Base-by-base conservation (phyloP, 2,113 vertebrate genomes). In the Oenanthe oenanthe region DNA sequence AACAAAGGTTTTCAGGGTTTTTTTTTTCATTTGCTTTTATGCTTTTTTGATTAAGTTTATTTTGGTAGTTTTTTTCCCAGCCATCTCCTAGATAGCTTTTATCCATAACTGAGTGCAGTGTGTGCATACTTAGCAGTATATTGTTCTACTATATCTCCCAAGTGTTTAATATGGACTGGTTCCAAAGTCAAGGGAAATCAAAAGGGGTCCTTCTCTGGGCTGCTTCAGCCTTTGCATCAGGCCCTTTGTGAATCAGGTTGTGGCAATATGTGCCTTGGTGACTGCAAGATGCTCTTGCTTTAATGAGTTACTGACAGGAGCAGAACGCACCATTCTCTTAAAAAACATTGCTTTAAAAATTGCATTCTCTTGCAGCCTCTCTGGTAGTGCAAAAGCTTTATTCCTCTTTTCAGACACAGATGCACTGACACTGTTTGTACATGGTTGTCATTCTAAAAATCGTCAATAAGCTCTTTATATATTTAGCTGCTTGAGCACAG, bases 41-140 rank as follows among this genome's bases (percentile, higher is more conserved):
- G 80, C 80, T 88, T 76, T 91, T 95, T 77, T 87, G 89, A 93
- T 96, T 82, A 87, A 95, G 71, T 95, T 94, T 94, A 80, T 90
- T 91, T 95, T 88, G 71, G 57, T 83, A 61, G 22, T 12, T 79
- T 92, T 80, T 67, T 85, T 58, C 85, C 93, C 82, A 84, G 65
- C 71, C 72, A 79, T 67, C 85, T 94, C 92, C 68, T 51, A 66
- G 57, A 93, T 40, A 85, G 51, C 72, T 95, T 94, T 85, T 67
- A 89, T 71, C 68, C 75, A 36, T 65, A 88, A 89, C 43, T 9
- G 60, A 88, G 56, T 60, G 63, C 82, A 66, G 53, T 20, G 4
- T 76, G 75, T 80, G 71, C 78, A 89, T 56, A 54, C 71, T 73
- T 93, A 91, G 75, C 36, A 31, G 63, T 66, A 94, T 83, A 93